These are phyloP conservation scores for Steinernema scapterisci DNA, from an alignment of 2,888 invertebrate species.

Conservation along the genomic window DNA sequence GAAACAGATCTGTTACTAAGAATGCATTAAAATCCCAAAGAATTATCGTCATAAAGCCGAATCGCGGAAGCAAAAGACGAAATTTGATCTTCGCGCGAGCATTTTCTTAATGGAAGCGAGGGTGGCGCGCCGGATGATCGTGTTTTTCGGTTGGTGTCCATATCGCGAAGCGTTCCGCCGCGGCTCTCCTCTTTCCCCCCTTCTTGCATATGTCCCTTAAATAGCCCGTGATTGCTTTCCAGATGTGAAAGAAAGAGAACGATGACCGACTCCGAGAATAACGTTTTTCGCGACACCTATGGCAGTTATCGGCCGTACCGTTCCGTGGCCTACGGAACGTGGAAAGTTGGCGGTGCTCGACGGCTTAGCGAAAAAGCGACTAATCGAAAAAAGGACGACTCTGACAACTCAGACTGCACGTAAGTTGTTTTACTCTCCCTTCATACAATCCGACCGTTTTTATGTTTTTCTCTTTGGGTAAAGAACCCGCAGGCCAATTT, in stretches of 20 bases:
- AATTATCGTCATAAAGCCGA: no score
- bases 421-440: slow-evolving; percentile 23
- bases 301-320: slow-evolving; percentile 39
- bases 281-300: slow-evolving; percentile 33
- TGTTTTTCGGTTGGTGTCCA: slow-evolving; percentile 22
- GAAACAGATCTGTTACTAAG: no score
- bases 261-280: slow-evolving; percentile 24
- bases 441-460: background rate
- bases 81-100: slow-evolving; percentile 2
- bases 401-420: slow-evolving; percentile 13
- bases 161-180: background rate
- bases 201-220: background rate
- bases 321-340: slow-evolving; percentile 63
- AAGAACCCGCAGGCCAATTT: background rate
- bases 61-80: background rate
- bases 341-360: slow-evolving; percentile 62
- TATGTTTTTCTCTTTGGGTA: background rate
- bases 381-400: background rate
- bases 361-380: slow-evolving; percentile 37
- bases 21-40: no score
- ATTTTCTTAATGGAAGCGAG: slow-evolving; percentile 25
- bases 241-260: slow-evolving; percentile 4
- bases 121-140: slow-evolving; percentile 29
- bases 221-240: background rate
- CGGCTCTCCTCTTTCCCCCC: background rate